These are phyloP conservation scores for Tenthredo distinguenda DNA, from an alignment of 2,888 invertebrate species.

Conservation along the genomic window DNA sequence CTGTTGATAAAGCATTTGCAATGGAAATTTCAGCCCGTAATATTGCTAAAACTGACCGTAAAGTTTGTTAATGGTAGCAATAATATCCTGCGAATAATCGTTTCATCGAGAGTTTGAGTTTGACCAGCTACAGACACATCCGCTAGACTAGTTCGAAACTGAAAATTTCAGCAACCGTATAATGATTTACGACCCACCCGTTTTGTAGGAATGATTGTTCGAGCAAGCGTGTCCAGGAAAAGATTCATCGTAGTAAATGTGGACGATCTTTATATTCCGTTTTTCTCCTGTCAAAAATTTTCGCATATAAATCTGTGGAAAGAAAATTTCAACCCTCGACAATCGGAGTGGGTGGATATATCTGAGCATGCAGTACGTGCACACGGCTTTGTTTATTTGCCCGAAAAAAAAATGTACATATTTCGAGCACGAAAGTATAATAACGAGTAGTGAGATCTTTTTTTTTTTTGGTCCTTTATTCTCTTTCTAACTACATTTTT, in stretches of 20 bases:
- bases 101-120: constrained; percentile 14
- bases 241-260: background rate
- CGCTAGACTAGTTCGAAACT: background rate
- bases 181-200: background rate
- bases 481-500: background rate
- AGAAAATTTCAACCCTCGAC: background rate
- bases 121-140: background rate
- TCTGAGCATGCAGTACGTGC: background rate
- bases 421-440: background rate
- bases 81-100: constrained; percentile 9
- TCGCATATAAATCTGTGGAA: background rate
- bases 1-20: constrained; percentile 25
- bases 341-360: background rate
- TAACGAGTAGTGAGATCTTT: background rate
- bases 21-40: constrained; percentile 18
- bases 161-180: background rate
- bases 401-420: background rate
- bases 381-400: background rate
- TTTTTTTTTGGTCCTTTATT: background rate
- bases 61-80: background rate
- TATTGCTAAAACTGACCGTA: constrained; percentile 10
- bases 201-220: background rate
- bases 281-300: background rate
- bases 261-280: background rate
- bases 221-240: background rate